Base-by-base conservation (phyloP, 2,797 vertebrate species). In the Urocyon cinereoargenteus region DNA sequence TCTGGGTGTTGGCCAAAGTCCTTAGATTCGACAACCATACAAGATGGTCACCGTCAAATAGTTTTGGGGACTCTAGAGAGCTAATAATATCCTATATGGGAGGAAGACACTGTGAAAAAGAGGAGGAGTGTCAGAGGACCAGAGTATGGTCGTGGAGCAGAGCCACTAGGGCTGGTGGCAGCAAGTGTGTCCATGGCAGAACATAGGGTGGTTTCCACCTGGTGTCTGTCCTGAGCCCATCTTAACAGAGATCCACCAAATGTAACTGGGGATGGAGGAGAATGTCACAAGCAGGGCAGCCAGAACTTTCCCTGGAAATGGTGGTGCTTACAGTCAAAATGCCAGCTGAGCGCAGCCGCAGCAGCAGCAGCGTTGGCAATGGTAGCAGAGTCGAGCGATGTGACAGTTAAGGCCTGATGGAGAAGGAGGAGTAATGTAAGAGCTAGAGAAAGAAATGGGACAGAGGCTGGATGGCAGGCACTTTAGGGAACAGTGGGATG, bases 281-380 rank as follows among this genome's bases (percentile, higher is more conserved):
- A 94, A 28, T 87, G 49, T 91, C 72, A 75, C 19, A 28, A 12
- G 62, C 70, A 31, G 75, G 40, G 31, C 21, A 78, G 82, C 40
- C 72, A 89, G 51, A 68, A 86, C 90, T 97, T 86, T 53, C 57
- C 12, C 21, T 91, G 73, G 84, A 94, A 96, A 90, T 34, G 10
- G 40, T 45, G 40, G 36, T 14, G 81, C 94, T 88, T 72, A 34
- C 68, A 90, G 81, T 57, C 31, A 68, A 26, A 90, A 62, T 78
- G 21, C 62, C 75, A 96, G 94, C n/a, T 9, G n/a, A 79, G 90
- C 85, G 68, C 81, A 53, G 85, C 51, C 79, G 75, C 78, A 64
- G 68, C 81, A 53, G 85, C 51, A 83, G 75, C 78, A 64, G 57
- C 7, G 22, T 11, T 15, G 83, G 73, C 11, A n/a, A 22, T 24